Evolutionary conservation across 1,140 invertebrate genomes (phyloP).

Genomic region (Musca domestica): DNA sequence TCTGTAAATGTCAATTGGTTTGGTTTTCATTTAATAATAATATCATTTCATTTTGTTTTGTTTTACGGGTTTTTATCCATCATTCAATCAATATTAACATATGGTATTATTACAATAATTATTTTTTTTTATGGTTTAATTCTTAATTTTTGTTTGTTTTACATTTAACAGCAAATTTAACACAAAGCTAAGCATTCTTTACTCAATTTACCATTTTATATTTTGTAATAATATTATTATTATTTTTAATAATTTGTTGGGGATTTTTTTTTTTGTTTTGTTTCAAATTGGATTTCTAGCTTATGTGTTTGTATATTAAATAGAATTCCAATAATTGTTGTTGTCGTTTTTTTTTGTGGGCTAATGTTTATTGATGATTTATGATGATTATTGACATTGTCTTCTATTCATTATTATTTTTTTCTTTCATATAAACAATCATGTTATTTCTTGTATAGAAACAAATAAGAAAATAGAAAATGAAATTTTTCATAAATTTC

Average conservation of each 20-base stretch:
- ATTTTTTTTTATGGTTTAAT: constrained; percentile 16
- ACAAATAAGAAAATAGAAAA: no score
- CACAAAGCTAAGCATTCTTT: constrained; percentile 51
- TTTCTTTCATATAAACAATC: no score
- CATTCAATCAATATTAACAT: background rate
- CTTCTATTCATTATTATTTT: no score
- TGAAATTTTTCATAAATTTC: no score
- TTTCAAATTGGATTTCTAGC: constrained; percentile 6
- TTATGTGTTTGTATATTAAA: constrained; percentile 12
- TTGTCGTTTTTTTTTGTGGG: background rate
- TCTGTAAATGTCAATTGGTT: constrained; percentile 13
- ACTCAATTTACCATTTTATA: constrained; percentile 24
- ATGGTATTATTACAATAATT: constrained; percentile 8
- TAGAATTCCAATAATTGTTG: constrained; percentile 12
- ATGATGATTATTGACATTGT: no score
- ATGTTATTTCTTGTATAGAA: no score
- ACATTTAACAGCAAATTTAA: constrained; percentile 54
- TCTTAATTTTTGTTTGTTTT: constrained; percentile 37
- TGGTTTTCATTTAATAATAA: constrained; percentile 15
- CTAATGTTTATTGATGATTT: no score
- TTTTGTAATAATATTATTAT: constrained; percentile 28
- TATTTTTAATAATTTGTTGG: constrained; percentile 18
- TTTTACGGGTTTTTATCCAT: background rate
- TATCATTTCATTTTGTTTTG: constrained; percentile 10
- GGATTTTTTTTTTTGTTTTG: constrained; percentile 15